Base-by-base conservation (phyloP, 2,797 vertebrate species). In the Rhinatrema bivittatum region DNA sequence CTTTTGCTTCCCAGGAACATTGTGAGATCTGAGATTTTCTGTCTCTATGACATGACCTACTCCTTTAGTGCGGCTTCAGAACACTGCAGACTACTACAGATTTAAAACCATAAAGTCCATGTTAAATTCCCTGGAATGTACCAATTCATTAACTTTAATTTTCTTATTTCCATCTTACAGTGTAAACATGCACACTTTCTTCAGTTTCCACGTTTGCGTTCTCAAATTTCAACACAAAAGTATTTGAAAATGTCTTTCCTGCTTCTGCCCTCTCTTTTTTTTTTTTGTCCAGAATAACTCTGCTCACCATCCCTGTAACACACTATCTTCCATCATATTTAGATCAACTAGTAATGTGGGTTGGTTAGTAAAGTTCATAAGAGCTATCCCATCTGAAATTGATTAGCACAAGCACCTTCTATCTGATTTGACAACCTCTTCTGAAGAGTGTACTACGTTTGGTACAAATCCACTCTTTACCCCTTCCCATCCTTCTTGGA, bases 401-500 rank as follows among this genome's bases (percentile, higher is more conserved):
- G 51, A 82, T 94, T 90, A 98, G 69, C 94, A 98, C 70, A 97
- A 80, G 70, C 95, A 98, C 44, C 91, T 81, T 66, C 93, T 89
- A 67, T 98, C 94, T 29, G 91, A 94, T 74, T 98, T 97, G 78
- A 93, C 91, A 62, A 96, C 95, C 65, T 98, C 95, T 76, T 98
- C 95, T 0, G 95, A 98, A 14, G 94, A 98, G 77, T 98, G 95
- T 44, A 98, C 95, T 55, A 98, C 89, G 0, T 98, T 98, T 37
- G 95, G 95, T 41, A 98, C 94, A 30, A 98, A 93, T 24, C 95
- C 95, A 2, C 95, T 98, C 87, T 98, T 95, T 62, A 98, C 94
- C 30, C 95, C 95, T 70, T 98, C 95, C 95, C 95, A 98, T 45
- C 94, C 95, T 75, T 98, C 95, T 76, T 98, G 93, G 77, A 98